phyloP scores from a whole-genome alignment of 1,140 invertebrate genomes.

The Drosophila sechellia region DNA sequence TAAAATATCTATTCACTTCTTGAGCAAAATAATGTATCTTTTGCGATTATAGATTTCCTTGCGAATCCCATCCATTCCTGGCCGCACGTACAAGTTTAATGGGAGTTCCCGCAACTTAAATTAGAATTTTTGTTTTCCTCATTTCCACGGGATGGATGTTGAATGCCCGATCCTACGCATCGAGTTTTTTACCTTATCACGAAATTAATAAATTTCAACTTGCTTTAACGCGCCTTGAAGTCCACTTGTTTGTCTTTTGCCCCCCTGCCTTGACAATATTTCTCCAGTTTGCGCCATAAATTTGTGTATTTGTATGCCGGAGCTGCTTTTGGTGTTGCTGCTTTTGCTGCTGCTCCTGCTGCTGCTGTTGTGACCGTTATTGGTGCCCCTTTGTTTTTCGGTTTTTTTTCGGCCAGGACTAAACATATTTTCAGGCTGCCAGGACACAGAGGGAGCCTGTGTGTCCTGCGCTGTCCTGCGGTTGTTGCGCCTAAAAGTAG shows the following conservation, averaged over 20 bases:
- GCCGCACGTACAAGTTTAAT: slow-evolving; percentile 46
- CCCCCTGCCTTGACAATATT: slow-evolving; percentile 66
- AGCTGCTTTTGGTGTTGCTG: slow-evolving; percentile 33
- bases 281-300: slow-evolving; percentile 77
- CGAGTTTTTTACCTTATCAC: slow-evolving; percentile 77
- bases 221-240: slow-evolving; percentile 69
- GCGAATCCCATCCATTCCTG: background rate
- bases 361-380: slow-evolving; percentile 30
- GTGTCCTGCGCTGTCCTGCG: slow-evolving; percentile 65
- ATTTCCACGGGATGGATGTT: slow-evolving; percentile 20
- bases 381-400: slow-evolving; percentile 49
- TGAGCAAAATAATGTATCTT: background rate
- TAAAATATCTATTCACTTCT: background rate
- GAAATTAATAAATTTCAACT: slow-evolving; percentile 81
- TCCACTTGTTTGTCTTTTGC: slow-evolving; percentile 61
- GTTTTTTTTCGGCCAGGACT: slow-evolving; percentile 49
- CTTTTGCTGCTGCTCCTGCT: slow-evolving; percentile 32
- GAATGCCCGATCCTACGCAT: slow-evolving; percentile 14
- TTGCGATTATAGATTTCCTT: slow-evolving; percentile 11
- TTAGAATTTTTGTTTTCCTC: slow-evolving; percentile 63
- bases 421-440: slow-evolving; percentile 69
- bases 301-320: slow-evolving; percentile 73
- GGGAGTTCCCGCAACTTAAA: slow-evolving; percentile 67
- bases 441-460: slow-evolving; percentile 51
- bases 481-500: slow-evolving; percentile 82